A percentile compares a stretch with the other conserved stretches of the same genome.
Conservation (phyloP, 1,140 invertebrate species). For the Asbolus verrucosus region DNA sequence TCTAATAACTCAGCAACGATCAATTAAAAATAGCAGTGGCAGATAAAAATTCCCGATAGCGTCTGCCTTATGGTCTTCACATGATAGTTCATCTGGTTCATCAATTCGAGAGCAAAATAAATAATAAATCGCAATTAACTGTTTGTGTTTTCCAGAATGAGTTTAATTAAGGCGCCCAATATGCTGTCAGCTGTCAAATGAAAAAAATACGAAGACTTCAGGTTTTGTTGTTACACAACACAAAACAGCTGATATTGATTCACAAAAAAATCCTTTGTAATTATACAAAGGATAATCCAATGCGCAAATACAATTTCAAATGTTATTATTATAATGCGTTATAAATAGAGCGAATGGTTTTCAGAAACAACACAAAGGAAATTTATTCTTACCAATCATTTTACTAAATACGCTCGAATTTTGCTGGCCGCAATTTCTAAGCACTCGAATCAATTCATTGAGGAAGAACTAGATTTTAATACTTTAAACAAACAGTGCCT, state of each 20-base stretch:
- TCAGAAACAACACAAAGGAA: neutral
- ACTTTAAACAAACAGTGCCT: neutral
- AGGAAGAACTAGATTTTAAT: slow-evolving; percentile 15
- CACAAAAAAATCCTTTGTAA: slow-evolving; percentile 67
- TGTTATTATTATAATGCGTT: neutral
- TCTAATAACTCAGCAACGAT: too few species aligned
- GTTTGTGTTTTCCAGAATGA: too few species aligned
- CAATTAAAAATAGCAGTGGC: neutral
- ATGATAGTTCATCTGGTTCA: too few species aligned
- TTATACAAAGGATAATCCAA: neutral
- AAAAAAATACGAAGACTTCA: slow-evolving; percentile 10
- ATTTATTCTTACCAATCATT: slow-evolving; percentile 10
- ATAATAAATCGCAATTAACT: neutral
- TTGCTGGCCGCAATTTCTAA: neutral
- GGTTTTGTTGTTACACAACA: slow-evolving; percentile 44
- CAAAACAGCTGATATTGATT: slow-evolving; percentile 48
- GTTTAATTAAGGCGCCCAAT: slow-evolving; percentile 11
- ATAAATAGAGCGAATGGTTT: slow-evolving; percentile 21
- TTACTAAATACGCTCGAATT: slow-evolving; percentile 13
- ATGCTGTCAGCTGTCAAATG: slow-evolving; percentile 19
- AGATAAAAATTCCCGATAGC: neutral
- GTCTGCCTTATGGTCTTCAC: neutral
- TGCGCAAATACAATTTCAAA: slow-evolving; percentile 16
- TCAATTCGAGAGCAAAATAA: too few species aligned
- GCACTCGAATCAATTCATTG: neutral